Evolutionary conservation across 2,797 vertebrate genomes (phyloP), one percentile per base, ranked within the genome.

Genomic region (Percopsis omiscomaycus): DNA sequence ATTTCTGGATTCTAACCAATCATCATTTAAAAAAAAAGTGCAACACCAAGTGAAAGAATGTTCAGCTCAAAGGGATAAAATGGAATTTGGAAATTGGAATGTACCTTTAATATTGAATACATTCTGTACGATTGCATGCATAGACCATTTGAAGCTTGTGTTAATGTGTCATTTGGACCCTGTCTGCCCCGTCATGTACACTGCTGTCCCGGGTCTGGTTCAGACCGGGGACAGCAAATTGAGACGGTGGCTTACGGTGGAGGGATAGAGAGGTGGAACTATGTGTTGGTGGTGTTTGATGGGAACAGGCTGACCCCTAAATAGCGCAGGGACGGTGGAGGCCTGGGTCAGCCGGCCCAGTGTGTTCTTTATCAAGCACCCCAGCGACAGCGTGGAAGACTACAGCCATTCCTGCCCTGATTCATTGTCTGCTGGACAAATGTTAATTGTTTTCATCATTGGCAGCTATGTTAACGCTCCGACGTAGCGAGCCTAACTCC

Each of bases 401-500:
- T 94, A 91, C 90, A 91, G 92, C 93, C 93, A 94, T 94, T 95
- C 89, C 92, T 91, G 84, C 88, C 80, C 91, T 95, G 94, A 97
- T 95, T 95, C 94, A 95, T 95, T 93, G 91, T 93, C 89, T 89
- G 88, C 86, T 79, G 91, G 92, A 94, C 93, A 94, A 95, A 96
- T 94, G 94, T 95, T 98, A 96, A 96, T 95, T 95, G 91, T 95
- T 94, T 95, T 94, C 91, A 91, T 92, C 79, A 84, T 92, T 92
- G 88, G 88, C 80, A 90, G 86, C 88, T 78, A 77, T 78, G 84
- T 57, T 84, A 82, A 74, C 48, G 51, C 82, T 80, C 56, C 60
- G 77, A 84, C 69, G 30, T 79, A 79, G 74, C 85, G 81, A 83
- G 91, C 92, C 91, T 92, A 88, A 90, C 91, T 88, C 89, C 83